Evolutionary conservation across 2,797 vertebrate species (phyloP), one percentile per base, ranked within the genome.

Genomic region (Sebastes hopkinsi): DNA sequence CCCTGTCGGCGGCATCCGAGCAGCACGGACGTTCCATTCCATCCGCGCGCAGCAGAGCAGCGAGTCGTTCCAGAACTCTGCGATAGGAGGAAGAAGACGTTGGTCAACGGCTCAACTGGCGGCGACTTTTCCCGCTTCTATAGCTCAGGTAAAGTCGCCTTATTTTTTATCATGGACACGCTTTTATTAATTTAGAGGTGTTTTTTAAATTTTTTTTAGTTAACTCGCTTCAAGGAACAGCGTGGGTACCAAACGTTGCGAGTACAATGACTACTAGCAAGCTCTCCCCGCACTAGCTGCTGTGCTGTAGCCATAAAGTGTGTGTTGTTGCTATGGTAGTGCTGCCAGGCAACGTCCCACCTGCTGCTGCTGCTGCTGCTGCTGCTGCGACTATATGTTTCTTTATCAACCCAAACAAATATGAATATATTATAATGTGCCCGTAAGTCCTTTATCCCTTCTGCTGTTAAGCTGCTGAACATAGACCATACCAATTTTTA

Each of bases 301-400:
- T 73, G 81, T 81, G 23, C 80, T 69, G 86, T 79, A 70, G 90
- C 89, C 89, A 72, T 89, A 87, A 90, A 92, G 82, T 88, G 92
- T 81, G 89, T 87, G 94, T 94, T 87, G 94, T 94, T 95, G 94
- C 93, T 91, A 94, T 94, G 93, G 88, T 8, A 77, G 50, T 52
- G 20, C 75, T 83, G 88, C 70, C 83, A 56, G 83, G 88, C 85
- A 93, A 94, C 93, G 86, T 92, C 93, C 92, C 92, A 92, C 93
- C 92, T 93, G 92, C 93, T 90, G 91, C 83, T 75, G 79, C 32
- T 93, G 90, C 93, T n/a, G n/a, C n/a, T n/a, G n/a, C n/a, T 93
- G 90, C 93, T 90, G 91, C 83, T 7, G 55, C 69, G 2, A 22
- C 79, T 72, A 8, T 27, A 32, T 64, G 25, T 83, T 72, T 80